phyloP scores from a whole-genome alignment of 2,888 invertebrate genomes.

The Oxytorus armatus region DNA sequence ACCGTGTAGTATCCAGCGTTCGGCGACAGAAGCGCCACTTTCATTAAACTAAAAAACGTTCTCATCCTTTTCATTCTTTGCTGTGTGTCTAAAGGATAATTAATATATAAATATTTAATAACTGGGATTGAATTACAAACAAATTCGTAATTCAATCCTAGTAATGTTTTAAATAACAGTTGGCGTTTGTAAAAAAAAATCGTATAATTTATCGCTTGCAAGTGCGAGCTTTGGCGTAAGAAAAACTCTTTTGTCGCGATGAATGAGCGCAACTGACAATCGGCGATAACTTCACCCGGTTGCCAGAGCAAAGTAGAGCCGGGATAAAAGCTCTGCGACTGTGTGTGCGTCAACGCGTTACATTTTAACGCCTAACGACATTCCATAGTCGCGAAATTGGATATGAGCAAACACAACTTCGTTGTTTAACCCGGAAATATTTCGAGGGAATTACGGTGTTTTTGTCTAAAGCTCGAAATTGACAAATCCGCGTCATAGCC shows the following conservation, averaged over 20 bases:
- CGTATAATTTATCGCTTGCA: background rate
- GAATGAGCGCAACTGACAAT: constrained; percentile 29
- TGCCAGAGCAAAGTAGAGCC: constrained; percentile 4
- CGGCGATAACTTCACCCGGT: constrained; percentile 22
- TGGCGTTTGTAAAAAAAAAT: background rate
- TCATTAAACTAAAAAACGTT: constrained; percentile 14
- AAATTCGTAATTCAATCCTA: too few species aligned
- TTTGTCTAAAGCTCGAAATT: constrained; percentile 1
- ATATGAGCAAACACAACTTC: constrained; percentile 10
- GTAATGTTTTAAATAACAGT: too few species aligned
- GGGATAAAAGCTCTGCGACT: background rate
- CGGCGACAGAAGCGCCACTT: constrained; percentile 9
- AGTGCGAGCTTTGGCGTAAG: background rate
- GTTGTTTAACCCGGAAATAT: constrained; percentile 7
- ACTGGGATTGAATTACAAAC: too few species aligned
- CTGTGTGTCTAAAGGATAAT: too few species aligned
- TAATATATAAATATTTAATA: too few species aligned
- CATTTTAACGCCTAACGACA: constrained; percentile 7
- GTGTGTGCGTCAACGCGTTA: background rate
- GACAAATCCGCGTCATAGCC: background rate
- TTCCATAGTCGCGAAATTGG: background rate
- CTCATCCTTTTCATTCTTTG: background rate
- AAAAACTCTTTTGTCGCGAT: background rate
- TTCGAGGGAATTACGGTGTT: background rate
- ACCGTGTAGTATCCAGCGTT: too few species aligned